Evolutionary conservation across 2,113 vertebrate species (phyloP).

Genomic region (Sclerurus mexicanus): DNA sequence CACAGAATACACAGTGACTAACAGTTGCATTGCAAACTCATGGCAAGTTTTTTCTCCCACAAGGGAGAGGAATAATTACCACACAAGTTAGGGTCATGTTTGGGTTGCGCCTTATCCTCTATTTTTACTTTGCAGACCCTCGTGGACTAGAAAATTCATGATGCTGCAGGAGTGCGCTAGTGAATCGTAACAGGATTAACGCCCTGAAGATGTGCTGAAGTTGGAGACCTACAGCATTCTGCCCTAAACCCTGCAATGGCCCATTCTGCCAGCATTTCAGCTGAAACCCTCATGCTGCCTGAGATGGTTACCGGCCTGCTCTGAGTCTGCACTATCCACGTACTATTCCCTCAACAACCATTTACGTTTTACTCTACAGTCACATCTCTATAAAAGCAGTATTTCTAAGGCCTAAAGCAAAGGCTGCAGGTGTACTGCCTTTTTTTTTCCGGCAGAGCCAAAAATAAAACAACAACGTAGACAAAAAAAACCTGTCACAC

Average conservation of each 20-base stretch:
- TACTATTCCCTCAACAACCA: conserved; percentile 49
- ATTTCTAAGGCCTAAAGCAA: conserved; percentile 45
- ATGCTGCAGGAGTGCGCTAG: conserved; percentile 15
- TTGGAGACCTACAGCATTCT: conserved; percentile 31
- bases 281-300: not conserved
- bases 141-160: conserved; percentile 19
- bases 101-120: not conserved
- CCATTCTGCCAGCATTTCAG: conserved; percentile 3
- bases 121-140: conserved; percentile 49
- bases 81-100: conserved; percentile 58
- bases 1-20: not conserved
- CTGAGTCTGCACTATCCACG: not conserved
- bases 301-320: not conserved
- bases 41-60: conserved; percentile 20
- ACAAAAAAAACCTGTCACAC: not conserved
- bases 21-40: not conserved
- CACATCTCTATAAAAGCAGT: conserved; percentile 48
- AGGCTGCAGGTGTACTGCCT: conserved; percentile 44
- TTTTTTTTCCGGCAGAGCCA: not conserved
- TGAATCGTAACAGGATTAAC: conserved; percentile 29
- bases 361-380: conserved; percentile 53
- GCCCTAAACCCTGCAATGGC: not conserved
- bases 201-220: conserved; percentile 44
- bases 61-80: not conserved
- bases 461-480: not conserved